Evolutionary conservation across 2,797 vertebrate genomes (phyloP).

Genomic region (Bothrops alternatus): DNA sequence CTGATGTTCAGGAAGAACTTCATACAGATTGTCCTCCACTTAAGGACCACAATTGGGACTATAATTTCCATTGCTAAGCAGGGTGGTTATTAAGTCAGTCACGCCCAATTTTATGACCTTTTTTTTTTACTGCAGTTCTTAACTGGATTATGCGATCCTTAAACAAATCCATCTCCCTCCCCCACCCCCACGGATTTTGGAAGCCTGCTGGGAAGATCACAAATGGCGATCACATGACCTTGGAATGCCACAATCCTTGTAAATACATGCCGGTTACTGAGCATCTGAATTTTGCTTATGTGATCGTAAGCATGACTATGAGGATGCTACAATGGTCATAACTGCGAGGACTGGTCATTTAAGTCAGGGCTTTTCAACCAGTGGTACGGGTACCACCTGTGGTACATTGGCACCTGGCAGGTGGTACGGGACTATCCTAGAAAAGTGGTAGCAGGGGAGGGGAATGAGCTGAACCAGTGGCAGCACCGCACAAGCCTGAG

Average conservation of each 20-base stretch:
- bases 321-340: not conserved
- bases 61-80: not conserved
- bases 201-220: not conserved
- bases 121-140: not conserved
- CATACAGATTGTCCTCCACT: not conserved
- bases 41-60: not conserved
- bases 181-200: not conserved
- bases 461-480: no score
- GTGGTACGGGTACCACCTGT: no score
- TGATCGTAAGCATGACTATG: not conserved
- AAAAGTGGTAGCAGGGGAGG: no score
- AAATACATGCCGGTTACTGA: not conserved
- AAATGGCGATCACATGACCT: not conserved
- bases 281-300: not conserved
- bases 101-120: not conserved
- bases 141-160: not conserved
- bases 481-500: no score
- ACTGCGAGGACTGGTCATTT: not conserved
- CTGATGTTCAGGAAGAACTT: not conserved
- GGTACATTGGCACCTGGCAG: no score
- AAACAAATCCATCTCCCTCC: not conserved
- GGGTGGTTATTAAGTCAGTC: not conserved
- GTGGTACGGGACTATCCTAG: no score
- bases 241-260: not conserved
- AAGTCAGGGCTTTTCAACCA: not conserved